Evolutionary conservation across 2,797 vertebrate species (phyloP), one percentile per base, ranked within the genome.

Genomic region (Crax fasciolata): DNA sequence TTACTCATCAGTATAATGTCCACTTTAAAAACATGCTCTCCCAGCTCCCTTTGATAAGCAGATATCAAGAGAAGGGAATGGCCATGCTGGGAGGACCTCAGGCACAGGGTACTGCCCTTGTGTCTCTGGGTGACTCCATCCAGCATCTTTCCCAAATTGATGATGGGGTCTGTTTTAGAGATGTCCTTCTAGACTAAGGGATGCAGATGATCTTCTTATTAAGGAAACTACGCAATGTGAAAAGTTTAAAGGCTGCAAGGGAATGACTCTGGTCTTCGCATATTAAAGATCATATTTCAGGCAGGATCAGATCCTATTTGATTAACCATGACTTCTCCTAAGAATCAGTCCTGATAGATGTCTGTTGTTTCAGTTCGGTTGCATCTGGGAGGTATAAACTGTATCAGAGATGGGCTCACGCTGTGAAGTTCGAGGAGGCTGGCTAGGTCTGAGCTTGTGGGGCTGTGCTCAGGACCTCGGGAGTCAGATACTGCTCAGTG

Each of bases 51-150:
- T 46, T 5, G 13, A 24, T 61, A 28, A 74, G 59, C 48, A 58
- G 44, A n/a, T 17, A 35, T 5, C 13, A 39, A 51, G 54, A 25
- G 17, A 39, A 18, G 16, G 30, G 15, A 58, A 62, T 6, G 32
- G 4, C 3, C 0, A 0, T 19, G 17, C 1, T 51, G 38, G 25
- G 19, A 3, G 27, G 54, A 44, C 46, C 17, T 13, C 11, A 15
- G 27, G 8, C 49, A 35, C 1, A 19, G 20, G 24, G 21, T 46
- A 11, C 41, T 75, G 9, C 4, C 44, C 28, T 61, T 75, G 5
- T 24, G 5, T 15, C 55, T 59, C 63, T 49, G 32, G 10, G 11
- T 13, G 51, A 5, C 13, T 80, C 67, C n/a, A 8, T 16, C 51
- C 75, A 18, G 1, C 19, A 17, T 66, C 62, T 51, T 49, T 41